phyloP scores from a whole-genome alignment of 2,113 vertebrate genomes.

The Miniopterus natalensis region DNA sequence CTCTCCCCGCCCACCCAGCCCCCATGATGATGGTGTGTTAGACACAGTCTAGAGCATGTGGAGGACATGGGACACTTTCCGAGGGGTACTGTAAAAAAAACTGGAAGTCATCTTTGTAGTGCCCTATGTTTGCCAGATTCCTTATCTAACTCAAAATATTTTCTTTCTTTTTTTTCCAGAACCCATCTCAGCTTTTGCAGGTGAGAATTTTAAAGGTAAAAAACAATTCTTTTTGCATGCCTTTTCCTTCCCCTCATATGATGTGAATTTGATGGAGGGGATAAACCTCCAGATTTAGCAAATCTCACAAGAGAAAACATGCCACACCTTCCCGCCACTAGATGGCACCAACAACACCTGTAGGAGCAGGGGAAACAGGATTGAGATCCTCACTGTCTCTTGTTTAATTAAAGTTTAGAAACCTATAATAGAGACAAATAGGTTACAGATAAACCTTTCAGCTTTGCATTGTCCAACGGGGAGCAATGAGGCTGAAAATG shows the following conservation, averaged over 20 bases:
- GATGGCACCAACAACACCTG: slow-evolving; percentile 76
- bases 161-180: slow-evolving; percentile 87
- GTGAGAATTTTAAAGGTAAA: slow-evolving; percentile 93
- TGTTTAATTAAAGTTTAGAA: slow-evolving; percentile 80
- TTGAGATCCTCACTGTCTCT: slow-evolving; percentile 60
- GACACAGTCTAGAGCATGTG: not conserved
- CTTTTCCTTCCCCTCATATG: slow-evolving; percentile 69
- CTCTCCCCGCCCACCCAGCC: not conserved
- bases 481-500: slow-evolving; percentile 79
- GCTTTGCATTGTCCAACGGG: slow-evolving; percentile 74
- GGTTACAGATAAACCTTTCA: slow-evolving; percentile 79
- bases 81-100: not conserved
- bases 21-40: not conserved
- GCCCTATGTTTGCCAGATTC: not conserved
- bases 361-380: slow-evolving; percentile 35
- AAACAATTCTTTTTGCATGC: slow-evolving; percentile 69
- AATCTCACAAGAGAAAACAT: slow-evolving; percentile 61
- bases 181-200: slow-evolving; percentile 95
- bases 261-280: slow-evolving; percentile 58
- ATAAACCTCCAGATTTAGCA: slow-evolving; percentile 48
- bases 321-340: slow-evolving; percentile 76
- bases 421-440: slow-evolving; percentile 80
- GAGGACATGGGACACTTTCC: not conserved
- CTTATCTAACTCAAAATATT: slow-evolving; percentile 51
- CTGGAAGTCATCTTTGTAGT: not conserved